Conservation (phyloP, 2,797 vertebrate genomes). For the Fundulus diaphanus region DNA sequence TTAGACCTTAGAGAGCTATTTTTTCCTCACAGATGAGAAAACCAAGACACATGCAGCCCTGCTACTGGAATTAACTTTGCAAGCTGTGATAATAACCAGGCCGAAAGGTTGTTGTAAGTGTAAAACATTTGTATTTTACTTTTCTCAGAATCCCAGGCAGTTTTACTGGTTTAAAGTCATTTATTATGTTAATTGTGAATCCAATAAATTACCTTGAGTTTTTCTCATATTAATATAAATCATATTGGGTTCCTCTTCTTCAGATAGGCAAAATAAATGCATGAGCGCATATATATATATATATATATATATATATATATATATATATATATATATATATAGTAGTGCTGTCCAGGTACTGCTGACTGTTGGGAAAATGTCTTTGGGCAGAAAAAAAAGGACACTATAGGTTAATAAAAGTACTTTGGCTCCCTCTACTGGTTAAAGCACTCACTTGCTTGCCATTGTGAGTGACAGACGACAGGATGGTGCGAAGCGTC, state of each 20-base stretch:
- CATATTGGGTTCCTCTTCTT: neutral
- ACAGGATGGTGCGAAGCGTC: constrained; percentile 94
- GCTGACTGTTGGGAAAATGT: neutral
- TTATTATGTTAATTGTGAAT: no score
- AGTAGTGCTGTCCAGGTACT: no score
- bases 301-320: no score
- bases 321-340: no score
- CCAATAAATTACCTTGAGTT: no score
- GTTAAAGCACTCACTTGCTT: constrained; percentile 86
- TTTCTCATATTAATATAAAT: no score
- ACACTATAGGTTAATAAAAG: neutral
- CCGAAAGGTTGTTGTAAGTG: no score
- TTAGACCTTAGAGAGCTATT: neutral
- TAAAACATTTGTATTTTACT: neutral
- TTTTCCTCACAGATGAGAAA: no score
- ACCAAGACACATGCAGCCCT: neutral
- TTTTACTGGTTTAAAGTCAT: neutral
- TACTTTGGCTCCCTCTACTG: constrained; percentile 64
- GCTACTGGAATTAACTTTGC: neutral
- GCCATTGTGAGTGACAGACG: constrained; percentile 98
- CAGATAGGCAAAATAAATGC: no score
- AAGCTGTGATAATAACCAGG: neutral
- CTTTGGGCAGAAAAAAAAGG: no score
- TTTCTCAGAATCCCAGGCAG: neutral
- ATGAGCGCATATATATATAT: no score